These are phyloP conservation scores for Anarsia innoxiella DNA, from an alignment of 2,888 invertebrate species.

Conservation along the genomic window DNA sequence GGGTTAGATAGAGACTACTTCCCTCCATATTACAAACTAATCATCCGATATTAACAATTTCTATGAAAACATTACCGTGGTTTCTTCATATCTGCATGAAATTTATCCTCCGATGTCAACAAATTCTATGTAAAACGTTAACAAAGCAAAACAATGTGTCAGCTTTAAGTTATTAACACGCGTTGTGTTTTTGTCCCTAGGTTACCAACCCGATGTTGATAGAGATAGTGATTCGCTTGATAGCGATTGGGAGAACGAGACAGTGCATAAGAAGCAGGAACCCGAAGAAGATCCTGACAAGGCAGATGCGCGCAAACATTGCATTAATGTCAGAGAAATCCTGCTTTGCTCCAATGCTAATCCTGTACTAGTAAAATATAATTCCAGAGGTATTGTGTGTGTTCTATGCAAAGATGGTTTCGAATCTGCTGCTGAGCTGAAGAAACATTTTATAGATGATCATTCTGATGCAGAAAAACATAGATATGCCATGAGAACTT, in stretches of 20 bases:
- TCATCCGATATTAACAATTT: too few relatives aligned
- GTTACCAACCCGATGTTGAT: neutral
- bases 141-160: too few relatives aligned
- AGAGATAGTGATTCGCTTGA: neutral
- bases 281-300: neutral
- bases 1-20: too few relatives aligned
- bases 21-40: too few relatives aligned
- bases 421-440: neutral
- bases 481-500: neutral
- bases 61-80: too few relatives aligned
- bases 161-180: too few relatives aligned
- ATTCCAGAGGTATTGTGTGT: neutral
- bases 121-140: too few relatives aligned
- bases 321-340: neutral
- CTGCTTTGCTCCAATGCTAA: neutral
- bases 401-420: neutral
- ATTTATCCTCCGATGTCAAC: too few relatives aligned
- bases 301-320: neutral
- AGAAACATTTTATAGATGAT: neutral
- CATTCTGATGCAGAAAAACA: neutral
- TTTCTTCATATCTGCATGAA: too few relatives aligned
- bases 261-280: neutral
- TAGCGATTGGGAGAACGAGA: neutral
- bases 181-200: neutral
- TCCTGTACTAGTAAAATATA: neutral